phyloP scores from a whole-genome alignment of 1,140 invertebrate genomes.

The Batillaria attramentaria region DNA sequence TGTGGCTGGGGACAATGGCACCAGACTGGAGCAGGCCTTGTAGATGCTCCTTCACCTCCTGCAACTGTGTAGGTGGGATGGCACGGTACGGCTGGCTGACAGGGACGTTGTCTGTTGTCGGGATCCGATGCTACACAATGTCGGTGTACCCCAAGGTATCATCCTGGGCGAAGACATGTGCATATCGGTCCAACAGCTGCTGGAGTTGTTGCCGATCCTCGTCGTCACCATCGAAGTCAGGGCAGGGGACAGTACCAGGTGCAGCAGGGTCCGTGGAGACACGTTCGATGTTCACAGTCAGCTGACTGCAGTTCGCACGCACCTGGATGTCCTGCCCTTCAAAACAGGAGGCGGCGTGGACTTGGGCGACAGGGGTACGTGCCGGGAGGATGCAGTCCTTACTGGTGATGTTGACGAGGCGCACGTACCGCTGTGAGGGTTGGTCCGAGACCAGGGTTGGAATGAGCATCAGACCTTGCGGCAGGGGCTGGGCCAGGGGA shows the following conservation, averaged over 20 bases:
- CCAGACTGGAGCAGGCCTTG: constrained; percentile 30
- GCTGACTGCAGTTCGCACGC: too few relatives aligned
- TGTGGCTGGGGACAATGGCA: constrained; percentile 29
- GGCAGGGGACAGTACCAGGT: neutral
- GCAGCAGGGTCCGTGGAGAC: too few relatives aligned
- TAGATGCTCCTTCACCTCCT: constrained; percentile 7
- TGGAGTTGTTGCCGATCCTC: neutral
- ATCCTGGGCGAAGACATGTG: constrained; percentile 26
- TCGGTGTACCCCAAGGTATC: constrained; percentile 21
- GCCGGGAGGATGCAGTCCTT: neutral
- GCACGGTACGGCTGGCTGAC: neutral
- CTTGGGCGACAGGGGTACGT: neutral
- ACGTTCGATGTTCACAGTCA: too few relatives aligned
- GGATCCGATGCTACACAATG: neutral
- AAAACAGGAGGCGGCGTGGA: too few relatives aligned
- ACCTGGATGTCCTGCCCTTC: too few relatives aligned
- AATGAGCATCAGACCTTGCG: neutral
- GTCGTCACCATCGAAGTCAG: neutral
- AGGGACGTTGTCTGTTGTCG: neutral
- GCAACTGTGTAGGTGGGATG: constrained; percentile 11
- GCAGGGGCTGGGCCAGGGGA: neutral
- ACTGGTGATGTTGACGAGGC: neutral
- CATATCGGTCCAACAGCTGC: neutral
- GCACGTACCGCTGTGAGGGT: neutral
- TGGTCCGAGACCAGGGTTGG: neutral